Evolutionary conservation across 2,113 vertebrate genomes (phyloP), one percentile per base, ranked within the genome.

Genomic region (Trinectes maculatus): DNA sequence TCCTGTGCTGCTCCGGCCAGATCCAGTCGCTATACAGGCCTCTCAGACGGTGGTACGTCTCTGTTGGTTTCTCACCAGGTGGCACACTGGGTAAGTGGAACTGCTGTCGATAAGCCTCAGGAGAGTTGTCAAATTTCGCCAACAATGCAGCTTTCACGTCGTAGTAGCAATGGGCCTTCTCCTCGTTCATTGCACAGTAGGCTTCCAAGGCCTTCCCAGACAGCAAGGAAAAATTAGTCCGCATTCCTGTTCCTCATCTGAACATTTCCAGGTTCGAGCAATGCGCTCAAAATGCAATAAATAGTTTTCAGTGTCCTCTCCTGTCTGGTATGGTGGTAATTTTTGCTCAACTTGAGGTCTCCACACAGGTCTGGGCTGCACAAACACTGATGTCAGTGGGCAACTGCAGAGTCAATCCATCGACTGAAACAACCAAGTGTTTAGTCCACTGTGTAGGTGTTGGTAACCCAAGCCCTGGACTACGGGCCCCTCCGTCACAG

Each of bases 271-370:
- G 1, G 54, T 57, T 5, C 16, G 24, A 12, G 36, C 36, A 8
- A 37, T 3, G 10, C 13, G 36, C 36, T 78, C 54, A 39, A 57
- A 39, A 3, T 29, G 13, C 8, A 53, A n/a, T 12, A 53, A 29
- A 53, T 53, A 53, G 49, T 53, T 53, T 8, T 53, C 49, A 19
- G 33, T 53, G n/a, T 53, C 28, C 49, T 53, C 49, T 1, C 18
- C 49, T 11, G 2, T 10, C 2, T 53, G 49, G 5, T 53, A 33
- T 18, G 16, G 49, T 4, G 49, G 49, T 2, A 53, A 33, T 19
- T 52, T 29, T 19, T 16, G 26, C 4, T 52, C 43, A 40, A 5
- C 16, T 6, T n/a, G 5, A n/a, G 39, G 39, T n/a, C 8, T n/a
- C 39, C 39, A 40, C 4, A 5, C 39, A n/a, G n/a, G n/a, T n/a